Base-by-base conservation (phyloP, 2,113 vertebrate species). In the Suncus etruscus region DNA sequence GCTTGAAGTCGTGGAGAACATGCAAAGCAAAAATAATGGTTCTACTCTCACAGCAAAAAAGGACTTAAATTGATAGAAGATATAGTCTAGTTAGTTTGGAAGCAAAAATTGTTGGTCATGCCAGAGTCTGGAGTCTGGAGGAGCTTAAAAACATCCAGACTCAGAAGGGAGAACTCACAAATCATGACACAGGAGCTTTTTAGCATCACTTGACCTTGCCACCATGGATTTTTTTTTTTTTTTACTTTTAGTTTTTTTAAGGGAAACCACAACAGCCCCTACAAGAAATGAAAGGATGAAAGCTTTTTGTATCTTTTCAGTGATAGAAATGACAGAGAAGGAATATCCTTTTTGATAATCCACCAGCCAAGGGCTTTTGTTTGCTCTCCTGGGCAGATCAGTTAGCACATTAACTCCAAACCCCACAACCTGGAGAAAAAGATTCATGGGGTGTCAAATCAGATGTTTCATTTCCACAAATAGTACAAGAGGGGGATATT, bases 391-490 rank as follows among this genome's bases (percentile, higher is more conserved):
- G 32, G 50, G 81, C 11, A 74, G 63, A 70, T 66, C 48, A 77
- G 51, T 95, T 74, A 73, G 29, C 12, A 47, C 0, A 0, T 74
- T 78, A 86, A 81, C 77, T 74, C 54, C 73, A 92, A 92, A 89
- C n/a, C 69, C 78, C 94, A 83, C 45, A 78, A 68, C 54, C 47
- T 11, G 2, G 65, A 93, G 58, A 50, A 76, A 83, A 92, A 81
- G 54, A 87, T 77, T 79, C 73, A 86, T 25, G 47, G 87, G 22
- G 29, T 82, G 31, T 87, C 68, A 94, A 79, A 70, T 73, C 75
- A 89, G 58, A 91, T 83, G 47, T 45, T 92, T 79, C 48, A 65
- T 91, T 89, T 90, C 66, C 84, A 85, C 82, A 82, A 45, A 76
- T 82, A 48, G n/a, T n/a, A 80, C 61, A 92, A 48, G 54, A n/a